Percentiles rank a stretch among this genome's conserved stretches.
Evolutionary conservation across 1,140 invertebrate species (phyloP).

Genomic region (Aphelenchoides besseyi): DNA sequence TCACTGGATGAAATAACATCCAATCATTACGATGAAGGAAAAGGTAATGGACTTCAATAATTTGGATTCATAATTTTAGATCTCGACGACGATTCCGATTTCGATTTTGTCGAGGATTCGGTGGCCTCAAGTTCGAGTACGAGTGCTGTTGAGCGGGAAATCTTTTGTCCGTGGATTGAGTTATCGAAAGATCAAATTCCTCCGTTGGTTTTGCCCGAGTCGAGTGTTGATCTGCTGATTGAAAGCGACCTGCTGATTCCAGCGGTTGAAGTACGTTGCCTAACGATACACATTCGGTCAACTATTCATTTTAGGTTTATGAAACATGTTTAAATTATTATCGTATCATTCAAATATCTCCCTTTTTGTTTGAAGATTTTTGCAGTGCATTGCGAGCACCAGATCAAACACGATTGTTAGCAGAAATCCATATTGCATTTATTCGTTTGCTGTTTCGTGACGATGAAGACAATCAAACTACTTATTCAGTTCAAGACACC

Average conservation of each 20-base stretch:
- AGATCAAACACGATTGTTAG: slow-evolving; percentile 31
- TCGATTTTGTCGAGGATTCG: neutral
- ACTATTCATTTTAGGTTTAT: slow-evolving; percentile 41
- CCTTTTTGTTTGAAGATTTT: slow-evolving; percentile 51
- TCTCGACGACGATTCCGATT: slow-evolving; percentile 9
- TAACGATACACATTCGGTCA: neutral
- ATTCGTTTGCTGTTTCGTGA: slow-evolving; percentile 45
- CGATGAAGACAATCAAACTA: slow-evolving; percentile 50
- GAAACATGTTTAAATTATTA: slow-evolving; percentile 37
- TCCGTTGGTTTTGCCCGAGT: slow-evolving; percentile 23
- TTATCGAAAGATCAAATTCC: slow-evolving; percentile 28
- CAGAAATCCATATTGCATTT: slow-evolving; percentile 50
- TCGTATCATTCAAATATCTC: slow-evolving; percentile 40
- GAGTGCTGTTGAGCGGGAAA: neutral
- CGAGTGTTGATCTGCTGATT: slow-evolving; percentile 40
- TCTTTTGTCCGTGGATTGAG: slow-evolving; percentile 38
- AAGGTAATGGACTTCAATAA: neutral
- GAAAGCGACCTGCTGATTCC: slow-evolving; percentile 35
- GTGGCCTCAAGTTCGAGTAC: neutral
- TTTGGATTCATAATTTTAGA: neutral
- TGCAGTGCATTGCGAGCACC: slow-evolving; percentile 39
- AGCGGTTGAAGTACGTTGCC: slow-evolving; percentile 40
- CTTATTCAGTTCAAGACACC: slow-evolving; percentile 42
- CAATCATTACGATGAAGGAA: neutral
- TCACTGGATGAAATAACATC: neutral